phyloP scores from a whole-genome alignment of 1,140 invertebrate genomes.

The Ceratosolen solmsi region DNA sequence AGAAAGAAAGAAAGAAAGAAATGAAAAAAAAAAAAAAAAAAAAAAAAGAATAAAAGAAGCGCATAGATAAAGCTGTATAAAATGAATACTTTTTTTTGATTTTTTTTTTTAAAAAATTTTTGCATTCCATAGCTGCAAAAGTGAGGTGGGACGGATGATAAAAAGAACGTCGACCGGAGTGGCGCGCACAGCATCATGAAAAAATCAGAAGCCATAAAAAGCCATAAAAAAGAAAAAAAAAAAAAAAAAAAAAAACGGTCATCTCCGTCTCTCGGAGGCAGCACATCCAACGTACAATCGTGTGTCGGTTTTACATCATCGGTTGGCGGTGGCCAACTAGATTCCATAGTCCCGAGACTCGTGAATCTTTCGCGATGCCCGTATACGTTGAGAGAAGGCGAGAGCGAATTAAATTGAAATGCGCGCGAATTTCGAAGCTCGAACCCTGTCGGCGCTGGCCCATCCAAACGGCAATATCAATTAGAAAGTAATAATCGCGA shows the following conservation, averaged over 20 bases:
- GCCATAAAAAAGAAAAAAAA: neutral
- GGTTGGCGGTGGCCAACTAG: too few relatives aligned
- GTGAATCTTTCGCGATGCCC: constrained; percentile 13
- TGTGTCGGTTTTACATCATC: constrained; percentile 30
- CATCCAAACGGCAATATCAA: too few relatives aligned
- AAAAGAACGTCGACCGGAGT: constrained; percentile 20
- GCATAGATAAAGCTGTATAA: constrained; percentile 25
- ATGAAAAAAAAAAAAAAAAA: neutral
- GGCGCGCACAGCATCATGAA: neutral
- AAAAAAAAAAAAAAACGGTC: too few relatives aligned
- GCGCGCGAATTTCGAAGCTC: too few relatives aligned
- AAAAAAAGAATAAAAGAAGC: constrained; percentile 23
- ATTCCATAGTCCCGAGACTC: constrained; percentile 7
- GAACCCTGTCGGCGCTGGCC: too few relatives aligned
- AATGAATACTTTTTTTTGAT: constrained; percentile 29
- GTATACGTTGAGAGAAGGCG: too few relatives aligned
- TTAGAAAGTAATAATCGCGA: too few relatives aligned
- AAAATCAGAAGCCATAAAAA: constrained; percentile 42
- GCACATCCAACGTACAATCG: neutral
- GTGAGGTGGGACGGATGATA: constrained; percentile 35
- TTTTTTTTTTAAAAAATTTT: constrained; percentile 36
- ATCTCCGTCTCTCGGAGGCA: neutral
- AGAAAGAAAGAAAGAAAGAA: neutral
- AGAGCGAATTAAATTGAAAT: too few relatives aligned
- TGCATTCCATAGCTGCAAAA: constrained; percentile 21